These are phyloP conservation scores for Mormyrops boulengeri DNA, from an alignment of 2,797 vertebrate species.

Conservation along the genomic window DNA sequence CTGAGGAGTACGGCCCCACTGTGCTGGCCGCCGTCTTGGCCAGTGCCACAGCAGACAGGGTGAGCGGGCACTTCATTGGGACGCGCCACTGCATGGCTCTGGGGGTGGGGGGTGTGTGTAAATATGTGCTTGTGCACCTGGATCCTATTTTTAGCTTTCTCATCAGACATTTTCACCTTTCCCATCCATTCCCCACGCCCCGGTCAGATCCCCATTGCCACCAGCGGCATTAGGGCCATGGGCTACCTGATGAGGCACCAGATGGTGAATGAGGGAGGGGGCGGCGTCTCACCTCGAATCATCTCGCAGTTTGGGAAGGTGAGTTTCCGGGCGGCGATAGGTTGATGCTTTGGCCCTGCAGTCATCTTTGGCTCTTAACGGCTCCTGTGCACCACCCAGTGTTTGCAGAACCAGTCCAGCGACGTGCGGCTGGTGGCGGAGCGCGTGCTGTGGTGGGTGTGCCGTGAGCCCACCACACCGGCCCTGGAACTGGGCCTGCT, in stretches of 20 bases:
- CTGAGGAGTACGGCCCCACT: constrained; percentile 64
- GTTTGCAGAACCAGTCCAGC: constrained; percentile 91
- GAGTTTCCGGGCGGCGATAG: constrained; percentile 28
- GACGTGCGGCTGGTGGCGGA: constrained; percentile 91
- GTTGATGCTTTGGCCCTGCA: neutral
- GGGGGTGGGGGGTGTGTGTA: neutral
- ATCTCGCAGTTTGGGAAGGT: constrained; percentile 91
- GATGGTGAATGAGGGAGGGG: constrained; percentile 60
- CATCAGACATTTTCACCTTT: neutral
- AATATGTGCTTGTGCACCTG: neutral
- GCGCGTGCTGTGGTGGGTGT: constrained; percentile 96
- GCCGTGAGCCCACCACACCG: constrained; percentile 68
- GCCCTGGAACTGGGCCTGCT: constrained; percentile 71
- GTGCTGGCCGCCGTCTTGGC: constrained; percentile 78
- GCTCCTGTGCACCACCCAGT: constrained; percentile 40
- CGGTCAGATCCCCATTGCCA: constrained; percentile 72
- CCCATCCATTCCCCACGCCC: no score
- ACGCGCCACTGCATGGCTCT: neutral
- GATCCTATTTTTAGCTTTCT: neutral
- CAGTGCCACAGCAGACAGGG: constrained; percentile 84
- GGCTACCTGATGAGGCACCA: constrained; percentile 88
- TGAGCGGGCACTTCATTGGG: constrained; percentile 47
- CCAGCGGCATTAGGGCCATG: constrained; percentile 87
- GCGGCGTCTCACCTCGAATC: constrained; percentile 67
- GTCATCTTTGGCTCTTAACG: neutral